Evolutionary conservation across 1,140 invertebrate species (phyloP), one percentile per base, ranked within the genome.

Genomic region (Gryon sp.): DNA sequence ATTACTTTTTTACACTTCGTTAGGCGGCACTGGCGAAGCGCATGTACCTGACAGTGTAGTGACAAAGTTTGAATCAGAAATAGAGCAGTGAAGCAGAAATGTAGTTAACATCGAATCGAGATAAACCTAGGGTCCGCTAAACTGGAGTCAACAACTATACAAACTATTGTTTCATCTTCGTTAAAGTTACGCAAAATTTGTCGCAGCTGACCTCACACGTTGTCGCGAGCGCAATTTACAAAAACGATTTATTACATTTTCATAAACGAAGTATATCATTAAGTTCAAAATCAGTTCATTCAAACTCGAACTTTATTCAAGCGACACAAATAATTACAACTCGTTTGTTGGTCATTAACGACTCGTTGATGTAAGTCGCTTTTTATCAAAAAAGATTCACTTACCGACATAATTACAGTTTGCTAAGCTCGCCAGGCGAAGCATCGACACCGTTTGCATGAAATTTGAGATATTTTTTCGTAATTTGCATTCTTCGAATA

Each of bases 81-180:
- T 16, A 18, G 34, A 45, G 60, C 69, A 30, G 70, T 69, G 62
- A 57, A 77, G 65, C 73, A 76, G 76, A 81, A 81, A 81, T 50
- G 50, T 34, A 77, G 79, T 81, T 75, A 79, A 69, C 73, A 75
- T 80, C 72, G 70, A 79, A 77, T 74, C 53, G 76, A 75, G 73
- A 78, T 76, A 76, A 76, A 80, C 76, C 52, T 43, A 74, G 53
- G 78, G 63, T 68, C 52, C 57, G 55, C 52, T 40, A 68, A 77
- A 77, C 74, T 77, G 57, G 59, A 60, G 66, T 72, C 40, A 68
- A 77, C 74, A 77, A 65, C 75, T 63, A 72, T 72, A 72, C 60
- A 68, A 77, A 72, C 68, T 78, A 78, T 73, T 78, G 68, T 69
- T 50, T n/a, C 26, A 45, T 16, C 20, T 32, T 34, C 34, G 46